Percentiles rank a stretch among this genome's conserved stretches.
These are phyloP conservation scores for Cheilosia soror DNA, from an alignment of 2,888 invertebrate species.

Conservation along the genomic window DNA sequence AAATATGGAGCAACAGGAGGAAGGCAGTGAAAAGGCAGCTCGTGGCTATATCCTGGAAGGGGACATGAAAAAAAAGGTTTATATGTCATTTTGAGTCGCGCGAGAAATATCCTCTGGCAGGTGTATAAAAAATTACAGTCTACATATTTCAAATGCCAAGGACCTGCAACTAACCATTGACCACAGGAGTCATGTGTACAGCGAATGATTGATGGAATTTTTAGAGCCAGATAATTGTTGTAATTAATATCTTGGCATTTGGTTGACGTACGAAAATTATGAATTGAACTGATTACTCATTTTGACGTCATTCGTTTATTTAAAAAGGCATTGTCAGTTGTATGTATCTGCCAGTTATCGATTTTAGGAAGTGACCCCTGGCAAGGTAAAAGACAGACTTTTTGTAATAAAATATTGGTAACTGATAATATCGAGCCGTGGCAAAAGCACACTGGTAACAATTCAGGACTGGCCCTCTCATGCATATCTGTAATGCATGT, in stretches of 20 bases:
- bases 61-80: constrained; percentile 32
- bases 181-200: constrained; percentile 21
- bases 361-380: too few relatives aligned
- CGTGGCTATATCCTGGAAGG: neutral
- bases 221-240: constrained; percentile 41
- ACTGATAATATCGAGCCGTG: too few relatives aligned
- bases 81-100: constrained; percentile 10
- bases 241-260: constrained; percentile 47
- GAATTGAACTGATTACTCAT: constrained; percentile 41
- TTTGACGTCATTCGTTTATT: neutral
- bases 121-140: neutral
- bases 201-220: constrained; percentile 57
- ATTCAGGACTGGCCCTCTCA: too few relatives aligned
- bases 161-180: neutral
- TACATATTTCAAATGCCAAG: neutral
- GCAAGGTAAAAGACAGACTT: too few relatives aligned
- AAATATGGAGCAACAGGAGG: constrained; percentile 1
- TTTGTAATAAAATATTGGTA: too few relatives aligned
- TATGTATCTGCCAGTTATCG: too few relatives aligned
- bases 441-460: too few relatives aligned
- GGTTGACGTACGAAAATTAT: constrained; percentile 28
- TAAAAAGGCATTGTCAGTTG: neutral
- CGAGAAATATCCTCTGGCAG: neutral
- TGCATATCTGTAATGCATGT: too few relatives aligned
- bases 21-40: neutral